Percentiles rank a stretch among this genome's conserved stretches.
Evolutionary conservation across 2,797 vertebrate species (phyloP).

Genomic region (Catostomus latipinnis): DNA sequence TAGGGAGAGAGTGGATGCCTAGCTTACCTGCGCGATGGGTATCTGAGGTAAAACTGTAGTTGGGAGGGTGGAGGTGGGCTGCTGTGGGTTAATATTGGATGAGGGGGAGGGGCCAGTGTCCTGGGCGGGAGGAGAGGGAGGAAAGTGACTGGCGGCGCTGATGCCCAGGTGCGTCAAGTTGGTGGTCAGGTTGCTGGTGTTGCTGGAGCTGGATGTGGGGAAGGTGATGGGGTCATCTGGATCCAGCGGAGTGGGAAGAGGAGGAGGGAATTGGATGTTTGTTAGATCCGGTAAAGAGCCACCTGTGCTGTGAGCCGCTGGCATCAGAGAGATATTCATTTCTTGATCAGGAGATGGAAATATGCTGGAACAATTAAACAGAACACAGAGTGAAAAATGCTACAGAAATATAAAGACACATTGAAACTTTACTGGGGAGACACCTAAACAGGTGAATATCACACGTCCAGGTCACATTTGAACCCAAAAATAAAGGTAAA

Average conservation of each 20-base stretch:
- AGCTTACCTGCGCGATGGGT: constrained; percentile 87
- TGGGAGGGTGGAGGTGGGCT: constrained; percentile 89
- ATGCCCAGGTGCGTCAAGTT: constrained; percentile 95
- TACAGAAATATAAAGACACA: neutral
- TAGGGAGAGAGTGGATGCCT: neutral
- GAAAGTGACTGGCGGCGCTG: constrained; percentile 84
- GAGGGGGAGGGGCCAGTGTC: constrained; percentile 83
- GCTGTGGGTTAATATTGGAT: constrained; percentile 82
- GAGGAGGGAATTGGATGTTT: constrained; percentile 98
- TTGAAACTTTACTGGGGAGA: too few species aligned
- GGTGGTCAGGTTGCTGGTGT: constrained; percentile 89
- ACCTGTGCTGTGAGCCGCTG: constrained; percentile 90
- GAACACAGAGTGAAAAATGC: neutral
- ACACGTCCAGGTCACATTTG: too few species aligned
- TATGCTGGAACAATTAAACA: constrained; percentile 79
- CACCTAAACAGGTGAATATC: too few species aligned
- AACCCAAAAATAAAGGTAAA: too few species aligned
- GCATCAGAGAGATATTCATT: constrained; percentile 85
- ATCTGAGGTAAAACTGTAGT: constrained; percentile 75
- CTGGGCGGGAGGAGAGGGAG: constrained; percentile 80
- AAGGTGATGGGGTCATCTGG: constrained; percentile 91
- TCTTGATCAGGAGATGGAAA: constrained; percentile 97
- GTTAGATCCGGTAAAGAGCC: constrained; percentile 97
- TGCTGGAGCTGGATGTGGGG: constrained; percentile 87
- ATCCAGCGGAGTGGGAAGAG: constrained; percentile 93